phyloP scores from a whole-genome alignment of 2,888 invertebrate species.

The Tenthredo notha region DNA sequence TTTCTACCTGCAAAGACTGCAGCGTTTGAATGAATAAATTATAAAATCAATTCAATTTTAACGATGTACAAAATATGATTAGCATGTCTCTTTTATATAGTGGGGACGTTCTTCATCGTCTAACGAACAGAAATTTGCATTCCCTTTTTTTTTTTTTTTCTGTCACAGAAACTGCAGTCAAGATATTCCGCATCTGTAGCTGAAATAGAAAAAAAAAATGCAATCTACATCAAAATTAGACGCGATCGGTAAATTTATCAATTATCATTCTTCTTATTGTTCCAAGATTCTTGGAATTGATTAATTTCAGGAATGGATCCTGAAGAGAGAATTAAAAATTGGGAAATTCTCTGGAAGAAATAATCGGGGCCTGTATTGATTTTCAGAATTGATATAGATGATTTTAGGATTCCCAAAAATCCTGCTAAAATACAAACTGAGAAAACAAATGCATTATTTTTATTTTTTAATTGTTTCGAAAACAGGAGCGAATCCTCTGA shows the following conservation, averaged over 20 bases:
- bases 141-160: not conserved
- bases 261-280: not conserved
- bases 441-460: not conserved
- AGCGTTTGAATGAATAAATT: not conserved
- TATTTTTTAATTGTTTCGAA: not conserved
- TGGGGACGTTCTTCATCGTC: not conserved
- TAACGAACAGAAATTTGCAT: slow-evolving; percentile 30
- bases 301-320: too few relatives aligned
- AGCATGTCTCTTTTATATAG: not conserved
- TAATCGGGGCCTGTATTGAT: not conserved
- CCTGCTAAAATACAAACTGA: not conserved
- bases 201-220: not conserved
- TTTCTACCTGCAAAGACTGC: not conserved
- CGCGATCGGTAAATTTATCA: not conserved
- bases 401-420: not conserved
- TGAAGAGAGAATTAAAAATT: not conserved
- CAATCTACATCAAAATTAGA: not conserved
- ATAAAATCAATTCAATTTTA: slow-evolving; percentile 12
- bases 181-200: not conserved
- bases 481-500: not conserved
- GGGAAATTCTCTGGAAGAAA: not conserved
- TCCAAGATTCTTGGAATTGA: not conserved
- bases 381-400: not conserved
- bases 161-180: not conserved
- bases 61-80: slow-evolving; percentile 5